phyloP scores from a whole-genome alignment of 2,113 vertebrate genomes.

The Morphnarchus princeps region DNA sequence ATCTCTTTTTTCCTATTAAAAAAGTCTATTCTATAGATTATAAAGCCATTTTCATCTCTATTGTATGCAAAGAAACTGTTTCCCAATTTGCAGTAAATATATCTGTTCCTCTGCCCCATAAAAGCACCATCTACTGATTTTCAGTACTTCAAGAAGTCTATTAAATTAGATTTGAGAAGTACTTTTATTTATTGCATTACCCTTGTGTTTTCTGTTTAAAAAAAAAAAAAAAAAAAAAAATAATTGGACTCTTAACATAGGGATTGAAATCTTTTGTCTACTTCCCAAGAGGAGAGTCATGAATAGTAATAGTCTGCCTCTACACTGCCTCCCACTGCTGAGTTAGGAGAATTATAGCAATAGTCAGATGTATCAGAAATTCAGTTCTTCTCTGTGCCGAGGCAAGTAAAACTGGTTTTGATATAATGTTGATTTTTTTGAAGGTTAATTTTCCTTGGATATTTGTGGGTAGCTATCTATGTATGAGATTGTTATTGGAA shows the following conservation, averaged over 20 bases:
- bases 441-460: background rate
- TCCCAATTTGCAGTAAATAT: background rate
- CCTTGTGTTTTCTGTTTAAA: accelerated
- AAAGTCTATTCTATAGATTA: background rate
- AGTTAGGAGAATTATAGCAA: background rate
- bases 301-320: background rate
- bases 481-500: background rate
- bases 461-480: background rate
- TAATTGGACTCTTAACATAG: accelerated
- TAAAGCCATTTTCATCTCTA: background rate
- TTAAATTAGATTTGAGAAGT: background rate
- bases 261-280: background rate
- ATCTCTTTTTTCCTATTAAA: background rate
- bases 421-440: background rate
- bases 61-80: background rate
- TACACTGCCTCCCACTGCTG: background rate
- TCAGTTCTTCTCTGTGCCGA: background rate
- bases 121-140: background rate
- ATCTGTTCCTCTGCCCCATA: background rate
- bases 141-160: background rate
- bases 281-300: background rate
- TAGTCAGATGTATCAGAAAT: background rate
- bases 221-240: too few relatives aligned
- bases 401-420: background rate
- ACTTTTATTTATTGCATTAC: background rate